phyloP scores from a whole-genome alignment of 2,888 invertebrate species.

The Endomychus coccineus region DNA sequence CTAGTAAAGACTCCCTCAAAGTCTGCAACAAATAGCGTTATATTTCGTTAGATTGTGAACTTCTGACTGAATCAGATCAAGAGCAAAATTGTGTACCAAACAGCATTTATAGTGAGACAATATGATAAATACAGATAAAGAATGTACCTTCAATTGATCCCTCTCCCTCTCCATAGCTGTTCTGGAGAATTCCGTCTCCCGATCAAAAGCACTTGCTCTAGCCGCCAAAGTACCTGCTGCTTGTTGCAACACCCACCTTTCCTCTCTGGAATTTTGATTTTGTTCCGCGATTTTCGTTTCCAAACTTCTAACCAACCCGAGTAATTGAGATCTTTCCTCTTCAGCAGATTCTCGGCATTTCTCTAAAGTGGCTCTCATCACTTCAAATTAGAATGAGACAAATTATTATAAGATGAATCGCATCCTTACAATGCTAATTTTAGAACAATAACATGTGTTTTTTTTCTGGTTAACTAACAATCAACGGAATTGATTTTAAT shows the following conservation, averaged over 20 bases:
- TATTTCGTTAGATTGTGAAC: too few relatives aligned
- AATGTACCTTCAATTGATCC: slow-evolving; percentile 51
- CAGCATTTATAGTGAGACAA: slow-evolving; percentile 4
- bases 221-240: slow-evolving; percentile 55
- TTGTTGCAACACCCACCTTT: slow-evolving; percentile 48
- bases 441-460: too few relatives aligned
- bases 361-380: slow-evolving; percentile 50
- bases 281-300: slow-evolving; percentile 54
- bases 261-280: slow-evolving; percentile 44
- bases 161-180: slow-evolving; percentile 52
- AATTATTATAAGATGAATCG: too few relatives aligned
- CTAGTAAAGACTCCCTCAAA: slow-evolving; percentile 50
- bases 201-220: slow-evolving; percentile 53
- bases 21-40: slow-evolving; percentile 40
- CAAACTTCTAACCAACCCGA: slow-evolving; percentile 48
- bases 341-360: slow-evolving; percentile 51
- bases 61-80: too few relatives aligned
- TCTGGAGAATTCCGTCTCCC: slow-evolving; percentile 54
- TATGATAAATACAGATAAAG: slow-evolving; percentile 2
- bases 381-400: too few relatives aligned
- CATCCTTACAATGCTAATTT: too few relatives aligned
- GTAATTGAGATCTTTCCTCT: slow-evolving; percentile 48
- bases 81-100: slow-evolving; percentile 4
- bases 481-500: too few relatives aligned
- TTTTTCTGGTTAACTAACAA: too few relatives aligned